Conservation (phyloP, 35 echinoderm and acorn worm species). For the Patiria miniata region DNA sequence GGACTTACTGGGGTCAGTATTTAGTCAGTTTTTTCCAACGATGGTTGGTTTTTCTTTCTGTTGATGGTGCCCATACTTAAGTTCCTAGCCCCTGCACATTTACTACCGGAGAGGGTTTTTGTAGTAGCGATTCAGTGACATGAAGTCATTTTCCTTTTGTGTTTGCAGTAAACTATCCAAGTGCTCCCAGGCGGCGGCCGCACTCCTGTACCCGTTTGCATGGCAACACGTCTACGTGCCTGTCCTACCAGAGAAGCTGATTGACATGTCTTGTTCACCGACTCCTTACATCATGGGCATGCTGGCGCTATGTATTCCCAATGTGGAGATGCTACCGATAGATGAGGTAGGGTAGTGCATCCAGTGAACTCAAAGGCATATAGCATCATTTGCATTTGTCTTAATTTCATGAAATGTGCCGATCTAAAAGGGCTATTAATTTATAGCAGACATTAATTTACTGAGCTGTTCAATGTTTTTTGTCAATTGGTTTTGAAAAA, state of each 20-base stretch:
- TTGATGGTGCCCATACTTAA: too few relatives aligned
- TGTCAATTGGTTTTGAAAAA: too few relatives aligned
- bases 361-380: background rate
- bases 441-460: too few relatives aligned
- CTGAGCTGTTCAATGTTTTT: too few relatives aligned
- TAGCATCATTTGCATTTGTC: too few relatives aligned
- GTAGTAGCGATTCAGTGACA: too few relatives aligned
- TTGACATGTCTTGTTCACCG: constrained; percentile 97
- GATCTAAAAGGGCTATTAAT: too few relatives aligned
- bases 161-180: constrained; percentile 86
- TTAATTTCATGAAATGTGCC: background rate
- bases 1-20: too few relatives aligned
- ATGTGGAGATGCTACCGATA: constrained; percentile 81
- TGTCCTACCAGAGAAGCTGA: constrained; percentile 84
- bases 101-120: too few relatives aligned
- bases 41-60: too few relatives aligned
- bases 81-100: too few relatives aligned
- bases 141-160: constrained; percentile 29
- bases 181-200: constrained; percentile 88
- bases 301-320: constrained; percentile 90
- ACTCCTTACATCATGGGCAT: constrained; percentile 98
- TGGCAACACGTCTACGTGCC: constrained; percentile 99
- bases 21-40: too few relatives aligned
- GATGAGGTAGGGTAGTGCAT: constrained; percentile 77
- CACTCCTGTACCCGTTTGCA: constrained; percentile 91